These are phyloP conservation scores for Alectura lathami DNA, from an alignment of 2,113 vertebrate genomes.

Conservation along the genomic window DNA sequence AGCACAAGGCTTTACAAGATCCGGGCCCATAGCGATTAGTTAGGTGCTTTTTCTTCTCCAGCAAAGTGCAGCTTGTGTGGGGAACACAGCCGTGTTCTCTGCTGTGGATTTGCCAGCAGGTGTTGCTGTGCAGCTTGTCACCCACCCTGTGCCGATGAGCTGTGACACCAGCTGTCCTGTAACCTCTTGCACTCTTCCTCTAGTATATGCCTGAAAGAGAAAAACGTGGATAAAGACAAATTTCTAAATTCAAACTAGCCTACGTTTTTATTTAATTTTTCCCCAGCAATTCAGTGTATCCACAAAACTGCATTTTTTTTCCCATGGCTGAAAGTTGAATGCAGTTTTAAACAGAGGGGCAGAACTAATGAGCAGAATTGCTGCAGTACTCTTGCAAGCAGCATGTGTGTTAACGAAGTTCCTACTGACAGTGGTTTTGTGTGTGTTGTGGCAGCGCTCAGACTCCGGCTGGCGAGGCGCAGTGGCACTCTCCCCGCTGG, in stretches of 20 bases:
- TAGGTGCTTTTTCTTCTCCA: background rate
- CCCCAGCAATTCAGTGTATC: no score
- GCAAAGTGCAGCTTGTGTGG: background rate
- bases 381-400: background rate
- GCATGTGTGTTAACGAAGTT: background rate
- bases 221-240: no score
- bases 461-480: background rate
- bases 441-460: background rate
- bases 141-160: background rate
- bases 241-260: no score
- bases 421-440: background rate
- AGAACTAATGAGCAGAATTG: background rate
- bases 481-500: background rate
- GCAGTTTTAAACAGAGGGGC: fast-evolving
- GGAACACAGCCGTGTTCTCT: background rate
- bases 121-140: slow-evolving; percentile 56
- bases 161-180: background rate
- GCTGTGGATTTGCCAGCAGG: slow-evolving; percentile 50
- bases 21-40: fast-evolving
- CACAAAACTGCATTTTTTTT: background rate
- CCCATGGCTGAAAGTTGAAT: background rate
- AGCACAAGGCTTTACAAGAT: background rate
- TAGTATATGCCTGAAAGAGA: background rate
- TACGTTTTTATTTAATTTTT: no score
- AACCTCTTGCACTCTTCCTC: background rate